phyloP scores from a whole-genome alignment of 2,888 invertebrate species.

The Sphaerophoria taeniata region DNA sequence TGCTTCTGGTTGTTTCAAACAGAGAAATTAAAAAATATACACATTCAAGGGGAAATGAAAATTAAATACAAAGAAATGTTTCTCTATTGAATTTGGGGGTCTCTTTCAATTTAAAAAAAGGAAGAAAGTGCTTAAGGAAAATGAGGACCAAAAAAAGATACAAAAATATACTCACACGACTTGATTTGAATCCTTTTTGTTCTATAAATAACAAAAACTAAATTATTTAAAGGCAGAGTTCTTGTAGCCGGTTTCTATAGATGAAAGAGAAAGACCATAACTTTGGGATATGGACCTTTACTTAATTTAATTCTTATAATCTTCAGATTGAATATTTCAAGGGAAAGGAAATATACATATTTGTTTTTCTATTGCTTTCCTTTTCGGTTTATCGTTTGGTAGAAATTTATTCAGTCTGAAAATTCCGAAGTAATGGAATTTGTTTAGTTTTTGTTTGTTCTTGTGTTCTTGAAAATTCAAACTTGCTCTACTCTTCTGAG shows the following conservation, averaged over 20 bases:
- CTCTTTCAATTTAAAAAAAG: not conserved
- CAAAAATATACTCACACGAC: not conserved
- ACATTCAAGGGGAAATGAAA: not conserved
- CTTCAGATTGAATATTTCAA: not conserved
- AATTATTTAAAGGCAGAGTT: not conserved
- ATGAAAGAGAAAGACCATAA: not conserved
- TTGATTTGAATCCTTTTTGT: not conserved
- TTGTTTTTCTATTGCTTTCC: not conserved
- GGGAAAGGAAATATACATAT: not conserved
- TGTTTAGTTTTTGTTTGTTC: no score
- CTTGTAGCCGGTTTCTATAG: not conserved
- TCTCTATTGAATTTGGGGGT: not conserved
- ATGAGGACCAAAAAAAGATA: not conserved
- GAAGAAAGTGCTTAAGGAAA: not conserved
- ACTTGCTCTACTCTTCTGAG: no score
- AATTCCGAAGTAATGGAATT: no score
- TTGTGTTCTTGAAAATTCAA: no score
- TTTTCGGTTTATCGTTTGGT: no score
- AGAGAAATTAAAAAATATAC: not conserved
- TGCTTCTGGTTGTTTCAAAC: not conserved
- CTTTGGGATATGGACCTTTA: not conserved
- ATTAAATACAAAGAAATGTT: not conserved
- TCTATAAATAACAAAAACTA: not conserved
- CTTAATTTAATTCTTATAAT: not conserved
- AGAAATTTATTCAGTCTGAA: no score